phyloP scores from a whole-genome alignment of 1,140 invertebrate genomes.

The Antheraea mylitta region DNA sequence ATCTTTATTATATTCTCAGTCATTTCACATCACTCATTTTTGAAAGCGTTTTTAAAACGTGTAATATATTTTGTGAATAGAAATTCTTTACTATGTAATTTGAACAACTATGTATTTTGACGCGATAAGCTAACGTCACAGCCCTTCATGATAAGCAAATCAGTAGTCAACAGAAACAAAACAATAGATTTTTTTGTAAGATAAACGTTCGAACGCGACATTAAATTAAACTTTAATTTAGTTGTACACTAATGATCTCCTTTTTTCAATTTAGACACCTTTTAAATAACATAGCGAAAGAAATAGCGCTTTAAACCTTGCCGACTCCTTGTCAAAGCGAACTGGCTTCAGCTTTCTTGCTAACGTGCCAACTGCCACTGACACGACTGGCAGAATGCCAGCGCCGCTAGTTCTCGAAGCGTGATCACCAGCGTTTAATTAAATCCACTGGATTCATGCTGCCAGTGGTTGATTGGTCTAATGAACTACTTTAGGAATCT shows the following conservation, averaged over 20 bases:
- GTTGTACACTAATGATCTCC: too few relatives aligned
- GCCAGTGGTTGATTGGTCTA: background rate
- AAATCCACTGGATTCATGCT: conserved; percentile 14
- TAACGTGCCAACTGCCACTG: background rate
- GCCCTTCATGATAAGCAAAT: too few relatives aligned
- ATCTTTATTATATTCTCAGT: too few relatives aligned
- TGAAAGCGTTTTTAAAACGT: too few relatives aligned
- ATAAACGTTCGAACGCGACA: background rate
- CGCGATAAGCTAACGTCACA: too few relatives aligned
- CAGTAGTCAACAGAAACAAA: too few relatives aligned
- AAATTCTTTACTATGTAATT: too few relatives aligned
- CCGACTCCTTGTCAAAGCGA: background rate
- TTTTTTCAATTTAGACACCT: background rate
- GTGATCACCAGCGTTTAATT: conserved; percentile 7
- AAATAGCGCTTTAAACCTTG: background rate
- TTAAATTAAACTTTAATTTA: background rate
- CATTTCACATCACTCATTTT: too few relatives aligned
- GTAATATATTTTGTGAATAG: too few relatives aligned
- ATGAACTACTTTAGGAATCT: background rate
- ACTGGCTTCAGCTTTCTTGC: background rate
- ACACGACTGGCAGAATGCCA: conserved; percentile 7
- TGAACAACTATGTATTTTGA: too few relatives aligned
- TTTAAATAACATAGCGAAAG: background rate
- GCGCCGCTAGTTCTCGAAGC: background rate
- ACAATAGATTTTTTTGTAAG: too few relatives aligned